phyloP scores from a whole-genome alignment of 2,888 invertebrate species.

The Xestia sexstrigata region DNA sequence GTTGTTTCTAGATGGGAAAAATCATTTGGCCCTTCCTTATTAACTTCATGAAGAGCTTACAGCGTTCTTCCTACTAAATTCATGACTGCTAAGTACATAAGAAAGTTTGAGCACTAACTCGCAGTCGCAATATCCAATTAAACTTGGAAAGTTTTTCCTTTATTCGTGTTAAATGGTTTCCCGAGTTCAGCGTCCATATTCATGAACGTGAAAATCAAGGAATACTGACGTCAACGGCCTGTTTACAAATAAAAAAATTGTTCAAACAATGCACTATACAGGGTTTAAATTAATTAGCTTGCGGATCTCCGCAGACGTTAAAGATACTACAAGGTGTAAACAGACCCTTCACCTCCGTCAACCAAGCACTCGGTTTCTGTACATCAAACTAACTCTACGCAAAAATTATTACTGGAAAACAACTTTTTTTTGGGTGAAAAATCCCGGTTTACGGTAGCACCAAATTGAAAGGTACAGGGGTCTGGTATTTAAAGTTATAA shows the following conservation, averaged over 20 bases:
- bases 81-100: not conserved
- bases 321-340: not conserved
- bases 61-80: not conserved
- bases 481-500: too few species aligned
- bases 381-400: too few species aligned
- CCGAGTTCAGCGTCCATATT: constrained; percentile 36
- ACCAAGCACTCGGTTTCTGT: too few species aligned
- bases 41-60: not conserved
- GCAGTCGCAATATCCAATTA: constrained; percentile 57
- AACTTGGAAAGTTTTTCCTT: constrained; percentile 52
- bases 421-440: too few species aligned
- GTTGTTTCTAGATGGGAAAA: not conserved
- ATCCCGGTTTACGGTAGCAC: not conserved
- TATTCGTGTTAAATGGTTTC: constrained; percentile 40
- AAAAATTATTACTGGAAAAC: too few species aligned
- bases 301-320: not conserved
- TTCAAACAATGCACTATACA: not conserved
- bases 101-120: constrained; percentile 42
- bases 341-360: too few species aligned
- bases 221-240: not conserved
- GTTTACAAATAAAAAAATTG: not conserved
- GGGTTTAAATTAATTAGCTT: not conserved
- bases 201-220: constrained; percentile 48
- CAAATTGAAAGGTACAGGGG: too few species aligned
- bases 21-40: constrained; percentile 5